Base-by-base conservation (phyloP, 2,113 vertebrate species). In the Steatornis caripensis region DNA sequence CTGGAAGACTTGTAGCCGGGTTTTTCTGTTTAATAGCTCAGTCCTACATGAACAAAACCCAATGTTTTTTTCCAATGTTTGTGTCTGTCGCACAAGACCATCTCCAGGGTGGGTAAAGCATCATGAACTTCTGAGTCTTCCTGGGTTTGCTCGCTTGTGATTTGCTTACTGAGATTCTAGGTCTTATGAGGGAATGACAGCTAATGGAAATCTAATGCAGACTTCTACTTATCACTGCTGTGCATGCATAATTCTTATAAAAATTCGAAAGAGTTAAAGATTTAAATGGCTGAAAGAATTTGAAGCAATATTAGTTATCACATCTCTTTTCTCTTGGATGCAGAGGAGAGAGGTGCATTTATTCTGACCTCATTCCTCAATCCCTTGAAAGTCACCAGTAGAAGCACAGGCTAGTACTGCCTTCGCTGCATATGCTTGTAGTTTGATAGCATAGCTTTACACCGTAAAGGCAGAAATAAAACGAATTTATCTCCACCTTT, bases 21-120 rank as follows among this genome's bases (percentile, higher is more conserved):
- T 39, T 91, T 57, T 85, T 82, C 23, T 11, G 23, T 64, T 64
- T 36, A 41, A 34, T 14, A 70, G 12, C 12, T 87, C 39, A 11
- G 26, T 77, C 43, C 36, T 72, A 30, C 6, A 2, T 8, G 11
- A 60, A 21, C 15, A 79, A 79, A 83, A 15, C 4, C 4, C 34
- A 12, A 1, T 30, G 2, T 1, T n/a, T 78, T 89, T 54, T 29
- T 22, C 8, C 8, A 23, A 0, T 6, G 7, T 60, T 83, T 43
- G 14, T 30, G 14, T 51, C 45, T 89, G 17, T 39, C 61, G 30
- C 46, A 53, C 0, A 1, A 51, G 34, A 36, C 6, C 7, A 20
- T 43, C 20, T 61, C 34, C 0, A 2, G 41, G 20, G 11, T 30
- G 21, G 27, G 22, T n/a, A 53, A 23, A 83, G n/a, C 14, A 30